Conservation (phyloP, 2,113 vertebrate genomes). For the Oreochromis tanganicae region DNA sequence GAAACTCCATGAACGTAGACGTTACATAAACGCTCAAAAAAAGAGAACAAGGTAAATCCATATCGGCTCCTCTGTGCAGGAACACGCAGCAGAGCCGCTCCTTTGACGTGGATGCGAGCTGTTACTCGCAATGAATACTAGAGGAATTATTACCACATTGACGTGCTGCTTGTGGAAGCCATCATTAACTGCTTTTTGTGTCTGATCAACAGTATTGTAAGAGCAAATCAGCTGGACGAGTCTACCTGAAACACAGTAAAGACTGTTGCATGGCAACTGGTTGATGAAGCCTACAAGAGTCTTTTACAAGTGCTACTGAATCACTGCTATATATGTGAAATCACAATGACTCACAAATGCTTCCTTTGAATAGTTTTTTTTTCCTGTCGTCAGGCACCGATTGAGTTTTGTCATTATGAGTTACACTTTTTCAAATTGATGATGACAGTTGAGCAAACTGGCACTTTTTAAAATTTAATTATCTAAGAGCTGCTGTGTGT, state of each 20-base stretch:
- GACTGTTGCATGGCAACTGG: conserved; percentile 71
- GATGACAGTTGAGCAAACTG: background rate
- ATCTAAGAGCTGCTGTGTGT: background rate
- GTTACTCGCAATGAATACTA: background rate
- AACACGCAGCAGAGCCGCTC: background rate
- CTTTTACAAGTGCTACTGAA: conserved; percentile 48
- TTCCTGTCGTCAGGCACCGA: background rate
- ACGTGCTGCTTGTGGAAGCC: background rate
- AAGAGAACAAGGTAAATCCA: background rate
- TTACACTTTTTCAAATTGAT: background rate
- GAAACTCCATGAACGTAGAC: background rate
- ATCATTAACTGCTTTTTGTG: conserved; percentile 9
- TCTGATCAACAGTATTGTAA: conserved; percentile 38
- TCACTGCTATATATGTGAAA: conserved; percentile 46
- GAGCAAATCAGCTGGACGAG: conserved; percentile 41
- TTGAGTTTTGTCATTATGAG: background rate
- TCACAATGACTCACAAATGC: conserved; percentile 44
- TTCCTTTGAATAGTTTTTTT: background rate
- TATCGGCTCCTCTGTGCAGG: background rate
- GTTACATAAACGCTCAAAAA: background rate
- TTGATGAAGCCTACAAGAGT: conserved; percentile 45
- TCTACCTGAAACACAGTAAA: conserved; percentile 55
- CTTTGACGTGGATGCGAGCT: background rate
- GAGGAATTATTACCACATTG: background rate
- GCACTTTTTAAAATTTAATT: background rate